Evolutionary conservation across 2,888 invertebrate genomes (phyloP).

Genomic region (Plagodis dolabraria): DNA sequence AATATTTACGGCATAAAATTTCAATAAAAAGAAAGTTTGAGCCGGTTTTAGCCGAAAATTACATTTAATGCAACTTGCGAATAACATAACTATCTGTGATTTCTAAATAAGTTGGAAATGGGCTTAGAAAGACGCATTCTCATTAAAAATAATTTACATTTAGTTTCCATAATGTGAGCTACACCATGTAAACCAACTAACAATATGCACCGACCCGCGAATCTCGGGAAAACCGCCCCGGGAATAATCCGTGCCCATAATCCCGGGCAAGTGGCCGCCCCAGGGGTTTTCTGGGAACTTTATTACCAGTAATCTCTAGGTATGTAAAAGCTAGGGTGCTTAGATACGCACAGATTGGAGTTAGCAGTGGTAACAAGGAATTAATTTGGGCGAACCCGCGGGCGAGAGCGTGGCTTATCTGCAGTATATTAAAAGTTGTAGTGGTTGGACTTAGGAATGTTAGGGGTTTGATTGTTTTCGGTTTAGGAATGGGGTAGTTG

Average conservation of each 20-base stretch:
- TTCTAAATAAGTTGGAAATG: no score
- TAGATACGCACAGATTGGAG: conserved; percentile 42
- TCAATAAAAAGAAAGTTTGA: no score
- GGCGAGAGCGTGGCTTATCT: conserved; percentile 52
- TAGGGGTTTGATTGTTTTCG: conserved; percentile 32
- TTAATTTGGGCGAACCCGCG: conserved; percentile 67
- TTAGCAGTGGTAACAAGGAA: conserved; percentile 67
- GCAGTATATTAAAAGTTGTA: conserved; percentile 55
- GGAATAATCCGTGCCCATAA: conserved; percentile 61
- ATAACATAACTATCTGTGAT: not conserved
- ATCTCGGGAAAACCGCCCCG: conserved; percentile 42
- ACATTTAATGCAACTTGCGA: no score
- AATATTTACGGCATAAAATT: no score
- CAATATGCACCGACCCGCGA: conserved; percentile 41
- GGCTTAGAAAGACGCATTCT: no score
- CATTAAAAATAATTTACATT: no score
- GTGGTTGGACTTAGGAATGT: conserved; percentile 24
- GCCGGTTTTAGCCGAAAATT: no score
- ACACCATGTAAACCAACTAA: conserved; percentile 46
- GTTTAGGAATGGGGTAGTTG: conserved; percentile 23
- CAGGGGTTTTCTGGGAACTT: conserved; percentile 73
- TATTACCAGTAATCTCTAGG: conserved; percentile 61
- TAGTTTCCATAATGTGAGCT: no score
- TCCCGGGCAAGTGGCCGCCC: conserved; percentile 76
- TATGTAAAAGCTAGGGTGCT: conserved; percentile 44